Evolutionary conservation across 2,888 invertebrate species (phyloP).

Genomic region (Synanthedon tipuliformis): DNA sequence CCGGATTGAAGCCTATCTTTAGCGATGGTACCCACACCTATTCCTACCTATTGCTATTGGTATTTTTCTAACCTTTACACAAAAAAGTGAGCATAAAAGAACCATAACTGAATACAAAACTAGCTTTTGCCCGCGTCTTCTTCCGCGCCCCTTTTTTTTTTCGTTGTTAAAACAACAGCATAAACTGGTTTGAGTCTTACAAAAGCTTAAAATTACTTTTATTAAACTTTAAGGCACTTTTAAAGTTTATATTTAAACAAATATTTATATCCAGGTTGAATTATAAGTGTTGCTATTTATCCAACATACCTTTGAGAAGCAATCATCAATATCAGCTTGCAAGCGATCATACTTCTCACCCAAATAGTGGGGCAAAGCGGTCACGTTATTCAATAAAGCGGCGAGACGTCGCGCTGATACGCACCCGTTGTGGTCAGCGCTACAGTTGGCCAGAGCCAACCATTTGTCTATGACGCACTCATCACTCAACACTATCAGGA

Average conservation of each 20-base stretch:
- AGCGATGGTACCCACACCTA: no score
- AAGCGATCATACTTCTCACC: conserved; percentile 73
- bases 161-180: no score
- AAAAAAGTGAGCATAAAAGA: neutral
- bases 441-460: conserved; percentile 76
- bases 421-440: conserved; percentile 82
- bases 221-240: no score
- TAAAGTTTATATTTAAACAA: no score
- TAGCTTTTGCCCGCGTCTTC: no score
- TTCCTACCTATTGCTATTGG: no score
- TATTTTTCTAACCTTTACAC: neutral
- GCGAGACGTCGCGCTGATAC: conserved; percentile 74
- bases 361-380: conserved; percentile 70
- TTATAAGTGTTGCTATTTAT: no score
- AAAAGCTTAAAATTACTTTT: no score
- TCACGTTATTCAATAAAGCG: conserved; percentile 72
- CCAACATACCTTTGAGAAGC: conserved; percentile 75
- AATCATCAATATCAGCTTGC: conserved; percentile 76
- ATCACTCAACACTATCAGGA: conserved; percentile 75
- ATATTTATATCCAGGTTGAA: no score
- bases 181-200: no score
- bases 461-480: conserved; percentile 73
- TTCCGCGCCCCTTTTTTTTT: no score
- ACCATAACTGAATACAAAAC: neutral
- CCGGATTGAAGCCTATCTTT: no score